Conservation (phyloP, 2,113 vertebrate genomes). For the Lathamus discolor region DNA sequence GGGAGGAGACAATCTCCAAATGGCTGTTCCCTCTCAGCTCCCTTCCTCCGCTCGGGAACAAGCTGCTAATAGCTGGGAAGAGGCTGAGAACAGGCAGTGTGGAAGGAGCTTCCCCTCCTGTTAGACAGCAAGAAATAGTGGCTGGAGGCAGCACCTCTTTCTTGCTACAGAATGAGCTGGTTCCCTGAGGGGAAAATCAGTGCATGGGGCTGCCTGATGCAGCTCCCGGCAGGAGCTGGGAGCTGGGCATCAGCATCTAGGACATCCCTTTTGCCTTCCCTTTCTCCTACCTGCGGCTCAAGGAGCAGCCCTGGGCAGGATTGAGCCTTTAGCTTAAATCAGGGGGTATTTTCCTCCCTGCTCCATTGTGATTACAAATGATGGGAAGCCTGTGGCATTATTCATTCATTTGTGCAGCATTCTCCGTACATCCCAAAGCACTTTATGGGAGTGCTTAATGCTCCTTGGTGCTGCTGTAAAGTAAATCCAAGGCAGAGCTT, state of each 20-base stretch:
- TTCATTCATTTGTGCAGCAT: not conserved
- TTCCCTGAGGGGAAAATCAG: not conserved
- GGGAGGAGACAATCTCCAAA: not conserved
- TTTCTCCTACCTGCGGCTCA: not conserved
- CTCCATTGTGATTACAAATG: not conserved
- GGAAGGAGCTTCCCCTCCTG: conserved; percentile 29
- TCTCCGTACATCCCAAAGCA: not conserved
- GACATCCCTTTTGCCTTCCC: not conserved
- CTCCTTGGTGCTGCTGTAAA: not conserved
- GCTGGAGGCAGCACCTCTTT: conserved; percentile 1
- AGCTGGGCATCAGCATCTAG: not conserved
- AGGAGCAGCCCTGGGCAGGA: not conserved
- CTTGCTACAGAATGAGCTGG: not conserved
- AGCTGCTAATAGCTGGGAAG: not conserved
- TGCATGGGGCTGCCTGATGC: not conserved
- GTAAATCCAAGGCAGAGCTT: not conserved
- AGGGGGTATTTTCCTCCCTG: not conserved
- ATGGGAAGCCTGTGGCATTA: not conserved
- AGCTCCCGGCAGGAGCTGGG: not conserved
- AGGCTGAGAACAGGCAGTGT: not conserved
- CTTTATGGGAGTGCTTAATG: not conserved
- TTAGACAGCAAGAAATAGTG: not conserved
- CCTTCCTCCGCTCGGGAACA: not conserved
- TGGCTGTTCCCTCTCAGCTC: conserved; percentile 6
- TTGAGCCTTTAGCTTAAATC: not conserved